Base-by-base conservation (phyloP, 2,113 vertebrate species). In the Typhlomys cinereus region DNA sequence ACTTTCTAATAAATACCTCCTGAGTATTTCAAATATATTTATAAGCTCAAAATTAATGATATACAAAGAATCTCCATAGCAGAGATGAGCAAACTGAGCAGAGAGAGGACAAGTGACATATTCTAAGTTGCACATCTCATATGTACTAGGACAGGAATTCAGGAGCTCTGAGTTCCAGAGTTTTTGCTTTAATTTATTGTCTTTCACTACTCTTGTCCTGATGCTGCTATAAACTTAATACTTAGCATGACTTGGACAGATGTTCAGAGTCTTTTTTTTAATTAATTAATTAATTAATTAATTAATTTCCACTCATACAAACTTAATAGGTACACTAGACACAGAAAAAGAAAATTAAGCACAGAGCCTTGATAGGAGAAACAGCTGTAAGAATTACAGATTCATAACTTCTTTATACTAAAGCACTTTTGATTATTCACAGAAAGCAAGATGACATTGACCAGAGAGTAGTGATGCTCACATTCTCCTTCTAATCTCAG, bases 101-200 rank as follows among this genome's bases (percentile, higher is more conserved):
- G 48, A 70, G 5, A 36, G 64, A 14, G 25, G 21, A 34, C 50
- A 48, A 71, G 50, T 15, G 29, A 71, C 21, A 71, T n/a, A 4
- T 3, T 11, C 20, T 41, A 57, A 46, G 3, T 62, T 23, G 71
- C 85, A 46, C 1, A 44, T 11, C 1, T 50, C 3, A 0, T 48
- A n/a, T 48, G 7, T 27, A 8, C 4, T 17, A 2, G 14, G 62
- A 5, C 6, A 41, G 9, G 7, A 6, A 21, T 84, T 14, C 14
- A 66, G 21, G 13, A 14, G 39, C 3, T 79, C 0, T 5, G 12
- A 27, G 5, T 1, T 20, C 15, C 17, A 4, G 39, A 14, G 15
- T 36, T 17, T 9, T 20, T 59, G 5, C 11, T 71, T 29, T 61
- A 69, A 11, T 48, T 21, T 29, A 25, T 12, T 29, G 4, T 39